phyloP scores from a whole-genome alignment of 2,113 vertebrate genomes.

The Ardeotis arabs region DNA sequence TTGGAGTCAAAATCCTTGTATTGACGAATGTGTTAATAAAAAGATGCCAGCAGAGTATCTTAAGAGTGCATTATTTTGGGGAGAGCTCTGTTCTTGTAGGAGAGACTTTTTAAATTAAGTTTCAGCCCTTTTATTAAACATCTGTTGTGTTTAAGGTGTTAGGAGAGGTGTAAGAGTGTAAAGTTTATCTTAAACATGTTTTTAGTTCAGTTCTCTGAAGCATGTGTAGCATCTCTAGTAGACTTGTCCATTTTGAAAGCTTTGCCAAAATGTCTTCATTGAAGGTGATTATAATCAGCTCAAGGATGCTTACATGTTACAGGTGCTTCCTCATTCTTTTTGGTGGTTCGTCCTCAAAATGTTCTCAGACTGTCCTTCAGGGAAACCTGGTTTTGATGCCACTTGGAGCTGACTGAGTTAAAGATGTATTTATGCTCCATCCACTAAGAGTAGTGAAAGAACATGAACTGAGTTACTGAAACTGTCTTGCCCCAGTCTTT shows the following conservation, averaged over 20 bases:
- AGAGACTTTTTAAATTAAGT: not conserved
- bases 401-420: not conserved
- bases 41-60: not conserved
- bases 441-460: not conserved
- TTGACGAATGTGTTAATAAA: not conserved
- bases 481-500: not conserved
- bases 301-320: not conserved
- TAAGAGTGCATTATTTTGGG: accelerated
- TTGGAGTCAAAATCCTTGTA: not conserved
- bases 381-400: not conserved
- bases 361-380: not conserved
- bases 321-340: not conserved
- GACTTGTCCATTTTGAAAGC: not conserved
- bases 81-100: accelerated
- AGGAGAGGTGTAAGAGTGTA: not conserved
- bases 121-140: not conserved
- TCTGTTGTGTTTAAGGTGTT: not conserved
- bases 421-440: not conserved
- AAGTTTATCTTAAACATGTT: not conserved
- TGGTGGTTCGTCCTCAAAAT: not conserved
- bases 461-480: not conserved
- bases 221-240: accelerated
- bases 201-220: not conserved
- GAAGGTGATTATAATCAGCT: not conserved
- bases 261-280: not conserved